phyloP scores from a whole-genome alignment of 2,888 invertebrate genomes.

The Apeira syringaria region DNA sequence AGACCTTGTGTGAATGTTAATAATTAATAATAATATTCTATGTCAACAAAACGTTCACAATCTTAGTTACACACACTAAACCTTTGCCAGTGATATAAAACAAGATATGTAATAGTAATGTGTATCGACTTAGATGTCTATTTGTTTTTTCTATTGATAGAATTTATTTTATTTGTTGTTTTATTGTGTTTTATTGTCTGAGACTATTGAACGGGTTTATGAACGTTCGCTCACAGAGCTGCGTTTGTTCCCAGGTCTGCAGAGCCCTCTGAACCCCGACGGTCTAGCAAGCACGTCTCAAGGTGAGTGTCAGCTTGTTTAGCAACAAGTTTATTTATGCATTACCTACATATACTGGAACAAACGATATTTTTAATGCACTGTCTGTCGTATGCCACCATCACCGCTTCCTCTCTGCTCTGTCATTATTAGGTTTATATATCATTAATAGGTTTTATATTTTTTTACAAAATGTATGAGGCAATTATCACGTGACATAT shows the following conservation, averaged over 20 bases:
- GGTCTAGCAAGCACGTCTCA: constrained; percentile 93
- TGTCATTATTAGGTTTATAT: constrained; percentile 83
- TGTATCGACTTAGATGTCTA: not conserved
- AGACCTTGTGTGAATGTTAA: no score
- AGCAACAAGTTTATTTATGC: constrained; percentile 81
- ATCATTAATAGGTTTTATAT: constrained; percentile 78
- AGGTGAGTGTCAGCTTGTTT: constrained; percentile 88
- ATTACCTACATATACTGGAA: constrained; percentile 82
- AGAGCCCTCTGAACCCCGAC: constrained; percentile 85
- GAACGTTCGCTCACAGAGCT: constrained; percentile 27
- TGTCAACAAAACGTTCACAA: no score
- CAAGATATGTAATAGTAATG: not conserved
- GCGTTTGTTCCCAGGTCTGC: constrained; percentile 81
- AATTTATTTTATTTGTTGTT: constrained; percentile 1
- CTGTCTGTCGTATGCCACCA: constrained; percentile 84
- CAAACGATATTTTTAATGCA: constrained; percentile 83
- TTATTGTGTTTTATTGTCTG: constrained; percentile 7
- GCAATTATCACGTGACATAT: constrained; percentile 81
- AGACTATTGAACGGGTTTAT: constrained; percentile 18
- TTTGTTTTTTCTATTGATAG: not conserved
- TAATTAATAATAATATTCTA: no score
- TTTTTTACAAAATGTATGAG: constrained; percentile 73
- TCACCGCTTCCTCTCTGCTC: constrained; percentile 85
- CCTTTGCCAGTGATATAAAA: constrained; percentile 1
- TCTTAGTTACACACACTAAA: not conserved